These are phyloP conservation scores for Eupithecia insigniata DNA, from an alignment of 2,888 invertebrate species.

Conservation along the genomic window DNA sequence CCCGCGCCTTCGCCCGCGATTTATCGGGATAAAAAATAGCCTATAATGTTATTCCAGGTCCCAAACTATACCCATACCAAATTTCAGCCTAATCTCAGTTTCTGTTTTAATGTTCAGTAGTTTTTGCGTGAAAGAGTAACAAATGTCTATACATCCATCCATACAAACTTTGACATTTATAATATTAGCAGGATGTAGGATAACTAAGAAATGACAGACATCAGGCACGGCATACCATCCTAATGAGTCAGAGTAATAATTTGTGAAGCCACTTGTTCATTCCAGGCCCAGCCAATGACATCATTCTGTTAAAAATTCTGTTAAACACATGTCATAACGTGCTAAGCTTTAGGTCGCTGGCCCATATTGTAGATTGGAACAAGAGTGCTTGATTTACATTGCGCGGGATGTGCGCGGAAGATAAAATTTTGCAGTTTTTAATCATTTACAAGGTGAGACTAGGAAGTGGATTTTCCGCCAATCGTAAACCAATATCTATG, in stretches of 20 bases:
- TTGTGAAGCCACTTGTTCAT: conserved; percentile 6
- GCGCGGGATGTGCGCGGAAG: too few relatives aligned
- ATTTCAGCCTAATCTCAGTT: too few relatives aligned
- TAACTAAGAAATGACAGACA: background rate
- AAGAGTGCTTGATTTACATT: background rate
- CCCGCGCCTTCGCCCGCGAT: too few relatives aligned
- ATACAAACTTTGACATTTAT: too few relatives aligned
- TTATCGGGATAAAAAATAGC: too few relatives aligned
- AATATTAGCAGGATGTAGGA: too few relatives aligned
- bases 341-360: background rate
- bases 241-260: conserved; percentile 11
- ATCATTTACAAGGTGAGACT: background rate
- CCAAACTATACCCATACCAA: too few relatives aligned
- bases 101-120: too few relatives aligned
- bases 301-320: conserved; percentile 5
- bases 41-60: too few relatives aligned
- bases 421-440: background rate
- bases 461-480: background rate
- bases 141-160: too few relatives aligned
- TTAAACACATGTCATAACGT: background rate
- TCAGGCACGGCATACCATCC: conserved; percentile 1
- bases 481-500: background rate
- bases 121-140: too few relatives aligned
- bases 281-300: conserved; percentile 13
- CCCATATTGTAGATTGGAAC: background rate